These are phyloP conservation scores for Yasuhikotakia modesta DNA, from an alignment of 2,797 vertebrate species.

Conservation along the genomic window DNA sequence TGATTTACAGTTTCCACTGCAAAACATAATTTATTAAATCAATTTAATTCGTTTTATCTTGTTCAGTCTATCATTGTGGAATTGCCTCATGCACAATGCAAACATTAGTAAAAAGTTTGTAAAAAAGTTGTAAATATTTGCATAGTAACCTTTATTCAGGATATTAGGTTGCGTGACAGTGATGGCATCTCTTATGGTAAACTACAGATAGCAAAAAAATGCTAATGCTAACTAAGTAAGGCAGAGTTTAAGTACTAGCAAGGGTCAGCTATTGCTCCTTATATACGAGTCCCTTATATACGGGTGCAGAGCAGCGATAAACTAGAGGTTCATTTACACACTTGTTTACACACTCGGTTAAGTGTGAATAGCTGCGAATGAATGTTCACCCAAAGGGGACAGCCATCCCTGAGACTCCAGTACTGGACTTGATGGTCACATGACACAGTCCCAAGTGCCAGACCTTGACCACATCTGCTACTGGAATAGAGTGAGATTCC, in stretches of 20 bases:
- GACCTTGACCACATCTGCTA: slow-evolving; percentile 1
- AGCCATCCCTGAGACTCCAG: slow-evolving; percentile 53
- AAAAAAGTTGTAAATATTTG: slow-evolving; percentile 45
- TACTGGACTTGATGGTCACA: slow-evolving; percentile 20
- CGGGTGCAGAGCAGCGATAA: slow-evolving; percentile 23
- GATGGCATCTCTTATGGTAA: slow-evolving; percentile 32
- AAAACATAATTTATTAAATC: neutral
- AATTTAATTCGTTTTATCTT: neutral
- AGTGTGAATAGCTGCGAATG: slow-evolving; percentile 18
- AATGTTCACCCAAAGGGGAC: slow-evolving; percentile 30
- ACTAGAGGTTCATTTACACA: slow-evolving; percentile 14
- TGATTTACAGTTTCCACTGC: neutral
- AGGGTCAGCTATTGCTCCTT: slow-evolving; percentile 39
- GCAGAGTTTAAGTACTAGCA: slow-evolving; percentile 38
- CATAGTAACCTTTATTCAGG: slow-evolving; percentile 47
- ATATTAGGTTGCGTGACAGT: slow-evolving; percentile 29
- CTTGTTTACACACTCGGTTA: neutral
- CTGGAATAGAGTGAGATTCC: neutral
- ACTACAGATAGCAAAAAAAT: slow-evolving; percentile 16
- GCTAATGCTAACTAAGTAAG: slow-evolving; percentile 45
- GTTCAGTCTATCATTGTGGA: neutral
- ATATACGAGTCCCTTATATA: slow-evolving; percentile 30
- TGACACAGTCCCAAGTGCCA: neutral
- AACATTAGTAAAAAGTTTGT: slow-evolving; percentile 20
- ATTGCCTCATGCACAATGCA: neutral